Conservation (phyloP, 1,140 invertebrate genomes). For the Drosophila baimaii region DNA sequence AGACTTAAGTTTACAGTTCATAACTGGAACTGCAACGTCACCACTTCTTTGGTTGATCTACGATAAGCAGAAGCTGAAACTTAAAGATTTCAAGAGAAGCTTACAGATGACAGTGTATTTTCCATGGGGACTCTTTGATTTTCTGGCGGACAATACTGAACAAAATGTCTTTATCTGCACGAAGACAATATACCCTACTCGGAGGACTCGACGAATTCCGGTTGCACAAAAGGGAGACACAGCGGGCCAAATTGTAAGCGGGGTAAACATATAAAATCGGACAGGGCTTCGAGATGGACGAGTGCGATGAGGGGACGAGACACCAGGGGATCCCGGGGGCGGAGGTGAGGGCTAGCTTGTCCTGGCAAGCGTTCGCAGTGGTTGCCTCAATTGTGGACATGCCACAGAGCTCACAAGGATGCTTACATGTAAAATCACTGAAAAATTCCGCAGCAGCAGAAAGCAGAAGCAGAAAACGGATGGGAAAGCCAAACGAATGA, state of each 20-base stretch:
- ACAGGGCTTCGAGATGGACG: slow-evolving; percentile 54
- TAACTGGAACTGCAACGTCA: too few species aligned
- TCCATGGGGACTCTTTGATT: neutral
- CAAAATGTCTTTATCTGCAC: neutral
- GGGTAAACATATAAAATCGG: slow-evolving; percentile 63
- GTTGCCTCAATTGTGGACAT: slow-evolving; percentile 79
- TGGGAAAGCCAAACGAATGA: slow-evolving; percentile 69
- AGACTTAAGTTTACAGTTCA: too few species aligned
- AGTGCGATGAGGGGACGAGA: slow-evolving; percentile 8
- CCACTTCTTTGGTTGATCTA: too few species aligned
- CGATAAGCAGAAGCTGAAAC: too few species aligned
- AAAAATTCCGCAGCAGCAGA: slow-evolving; percentile 66
- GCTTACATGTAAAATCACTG: slow-evolving; percentile 82
- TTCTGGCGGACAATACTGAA: too few species aligned
- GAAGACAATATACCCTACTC: slow-evolving; percentile 17
- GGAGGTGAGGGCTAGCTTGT: slow-evolving; percentile 26
- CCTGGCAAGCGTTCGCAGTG: slow-evolving; percentile 38
- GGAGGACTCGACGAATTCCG: too few species aligned
- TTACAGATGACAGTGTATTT: neutral
- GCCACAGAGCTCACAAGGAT: slow-evolving; percentile 78
- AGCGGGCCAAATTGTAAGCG: slow-evolving; percentile 34
- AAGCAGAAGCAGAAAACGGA: slow-evolving; percentile 5
- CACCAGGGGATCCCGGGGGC: neutral
- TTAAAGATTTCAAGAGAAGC: neutral
- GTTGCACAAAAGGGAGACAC: slow-evolving; percentile 6